Evolutionary conservation across 2,888 invertebrate genomes (phyloP), one percentile per base, ranked within the genome.

Genomic region (Caenorhabditis macrosperma): DNA sequence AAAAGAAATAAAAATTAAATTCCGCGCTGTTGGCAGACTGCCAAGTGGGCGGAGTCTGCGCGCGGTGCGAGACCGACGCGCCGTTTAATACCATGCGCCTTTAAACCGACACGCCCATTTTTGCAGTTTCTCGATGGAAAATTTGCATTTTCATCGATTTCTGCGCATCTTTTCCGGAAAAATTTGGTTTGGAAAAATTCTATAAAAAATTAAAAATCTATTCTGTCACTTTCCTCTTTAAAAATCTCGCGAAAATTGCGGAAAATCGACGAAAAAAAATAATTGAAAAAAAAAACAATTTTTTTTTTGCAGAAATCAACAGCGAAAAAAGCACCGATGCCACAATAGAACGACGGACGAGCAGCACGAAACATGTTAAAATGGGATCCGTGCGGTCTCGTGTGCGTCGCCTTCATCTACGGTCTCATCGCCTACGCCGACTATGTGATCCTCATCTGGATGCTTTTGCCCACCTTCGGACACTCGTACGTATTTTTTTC

Each of bases 391-490:
- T 96, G 95, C 91, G 95, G 95, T 84, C 93, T 95, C 87, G 93
- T 94, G 82, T 95, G 95, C 91, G 93, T 95, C 81, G 91, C 94
- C 82, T 93, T 95, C 83, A 95, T 95, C 54, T 95, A 95, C 91
- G 91, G 93, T 59, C 94, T 95, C 60, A 93, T 95, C 48, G 93
- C 94, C 87, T 96, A 95, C 91, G 95, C 95, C 30, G 95, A 95
- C 91, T 95, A 95, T 92, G 95, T 95, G 74, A 94, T 95, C 63
- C 93, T 95, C 86, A 92, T 94, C 91, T 95, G 95, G 94, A 94
- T 95, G 83, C 93, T 95, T 82, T 91, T 95, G 79, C 94, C 95
- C 83, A 94, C 94, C 22, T 94, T 95, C 94, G 93, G 94, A 85
- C 93, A 94, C 88, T 95, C 95, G 95, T 95, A 92, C 24, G 82